Evolutionary conservation across 2,888 invertebrate species (phyloP), one percentile per base, ranked within the genome.

Genomic region (Orthosia gracilis): DNA sequence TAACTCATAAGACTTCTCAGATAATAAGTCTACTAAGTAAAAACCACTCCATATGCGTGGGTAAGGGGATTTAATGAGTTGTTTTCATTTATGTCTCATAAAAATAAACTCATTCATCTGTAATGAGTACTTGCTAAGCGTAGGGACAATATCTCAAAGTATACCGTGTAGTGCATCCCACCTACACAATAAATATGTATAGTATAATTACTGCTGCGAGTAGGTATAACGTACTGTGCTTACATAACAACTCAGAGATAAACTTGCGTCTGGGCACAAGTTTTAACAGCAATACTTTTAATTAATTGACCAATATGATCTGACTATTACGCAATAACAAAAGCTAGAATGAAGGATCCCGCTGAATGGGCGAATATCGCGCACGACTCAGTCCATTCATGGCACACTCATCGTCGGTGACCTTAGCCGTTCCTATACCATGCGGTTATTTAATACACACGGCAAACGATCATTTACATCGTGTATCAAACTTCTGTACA

Each of bases 341-440:
- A 90, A 90, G 89, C 87, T 90, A 92, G 90, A 92, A 93, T 93
- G 91, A 93, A 92, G 91, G 92, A 92, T 90, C 85, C 91, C 85
- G 82, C 89, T 94, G 92, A 94, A 94, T 94, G 92, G 91, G 83
- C 88, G 89, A 74, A 83, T 83, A 89, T 89, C 90, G 89, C 87
- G 89, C 87, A 85, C 89, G 89, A 84, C 87, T 89, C 90, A 78
- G 86, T 89, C 90, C 94, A 94, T 94, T 94, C 94, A 94, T 91
- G 91, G 90, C 89, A 89, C 88, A 87, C 72, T 90, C 88, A 82
- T 87, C 89, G 89, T 73, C 88, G 88, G 86, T 93, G 93, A 93
- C 93, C 92, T 93, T 92, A 91, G 88, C 83, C 86, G 85, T 88
- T 83, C 85, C 87, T 81, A 86, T 79, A 77, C 90, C 87, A 90